phyloP scores from a whole-genome alignment of 2,113 vertebrate genomes.

The Rhea americana region DNA sequence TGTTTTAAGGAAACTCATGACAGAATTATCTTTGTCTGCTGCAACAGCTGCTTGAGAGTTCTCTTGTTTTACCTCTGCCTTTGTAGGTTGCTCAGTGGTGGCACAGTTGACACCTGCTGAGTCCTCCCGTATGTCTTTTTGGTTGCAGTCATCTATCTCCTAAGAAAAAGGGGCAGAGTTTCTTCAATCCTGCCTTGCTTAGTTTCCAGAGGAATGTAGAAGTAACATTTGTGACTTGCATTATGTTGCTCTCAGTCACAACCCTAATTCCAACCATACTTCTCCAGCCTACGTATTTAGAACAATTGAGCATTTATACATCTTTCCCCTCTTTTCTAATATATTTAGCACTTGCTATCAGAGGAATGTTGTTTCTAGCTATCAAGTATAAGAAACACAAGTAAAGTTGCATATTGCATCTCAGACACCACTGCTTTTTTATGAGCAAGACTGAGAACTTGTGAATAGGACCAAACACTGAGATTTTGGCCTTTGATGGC shows the following conservation, averaged over 20 bases:
- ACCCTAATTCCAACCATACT: slow-evolving; percentile 81
- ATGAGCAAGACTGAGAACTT: slow-evolving; percentile 14
- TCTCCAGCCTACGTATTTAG: slow-evolving; percentile 74
- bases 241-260: slow-evolving; percentile 62
- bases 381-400: slow-evolving; percentile 43
- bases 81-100: slow-evolving; percentile 8
- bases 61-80: slow-evolving; percentile 49
- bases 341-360: slow-evolving; percentile 46
- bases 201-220: slow-evolving; percentile 52
- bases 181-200: slow-evolving; percentile 50
- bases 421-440: slow-evolving; percentile 35
- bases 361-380: slow-evolving; percentile 54
- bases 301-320: slow-evolving; percentile 75
- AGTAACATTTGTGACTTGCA: slow-evolving; percentile 59
- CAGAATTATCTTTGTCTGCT: slow-evolving; percentile 77
- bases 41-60: slow-evolving; percentile 32
- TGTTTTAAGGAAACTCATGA: slow-evolving; percentile 99
- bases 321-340: slow-evolving; percentile 20
- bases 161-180: slow-evolving; percentile 43
- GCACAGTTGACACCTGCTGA: not conserved
- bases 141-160: slow-evolving; percentile 69
- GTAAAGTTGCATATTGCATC: not conserved
- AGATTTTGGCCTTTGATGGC: not conserved
- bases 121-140: not conserved
- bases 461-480: not conserved